These are phyloP conservation scores for Hiodon alosoides DNA, from an alignment of 2,113 vertebrate genomes.

Conservation along the genomic window DNA sequence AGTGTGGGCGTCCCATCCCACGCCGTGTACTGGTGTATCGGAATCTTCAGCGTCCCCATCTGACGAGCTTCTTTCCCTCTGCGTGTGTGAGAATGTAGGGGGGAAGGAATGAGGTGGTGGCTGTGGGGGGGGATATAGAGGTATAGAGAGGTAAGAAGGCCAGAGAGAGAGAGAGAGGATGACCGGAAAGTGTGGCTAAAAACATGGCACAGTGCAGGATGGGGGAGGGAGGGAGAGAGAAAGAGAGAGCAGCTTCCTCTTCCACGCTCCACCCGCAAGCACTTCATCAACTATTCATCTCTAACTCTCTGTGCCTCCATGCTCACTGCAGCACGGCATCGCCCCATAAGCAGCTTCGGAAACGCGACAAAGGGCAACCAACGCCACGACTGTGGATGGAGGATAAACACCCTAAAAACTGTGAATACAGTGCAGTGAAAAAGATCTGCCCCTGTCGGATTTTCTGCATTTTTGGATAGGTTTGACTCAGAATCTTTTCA, in stretches of 20 bases:
- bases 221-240: constrained; percentile 29
- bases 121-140: constrained; percentile 14
- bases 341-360: too few species aligned
- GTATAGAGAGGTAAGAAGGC: constrained; percentile 31
- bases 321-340: not conserved
- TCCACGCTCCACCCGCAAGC: constrained; percentile 57
- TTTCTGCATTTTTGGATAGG: too few species aligned
- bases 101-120: constrained; percentile 27
- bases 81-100: not conserved
- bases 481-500: too few species aligned
- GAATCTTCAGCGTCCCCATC: too few species aligned
- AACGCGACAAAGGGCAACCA: too few species aligned
- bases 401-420: too few species aligned
- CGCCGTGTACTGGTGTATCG: too few species aligned
- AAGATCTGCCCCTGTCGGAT: too few species aligned
- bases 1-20: not conserved
- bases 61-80: too few species aligned
- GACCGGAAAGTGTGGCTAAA: constrained; percentile 42
- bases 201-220: constrained; percentile 35
- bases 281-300: constrained; percentile 68
- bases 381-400: too few species aligned
- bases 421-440: too few species aligned
- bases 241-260: constrained; percentile 51
- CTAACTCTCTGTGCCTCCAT: constrained; percentile 40
- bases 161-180: constrained; percentile 27